phyloP scores from a whole-genome alignment of 2,888 invertebrate genomes.

The Mesorhabditis belari region DNA sequence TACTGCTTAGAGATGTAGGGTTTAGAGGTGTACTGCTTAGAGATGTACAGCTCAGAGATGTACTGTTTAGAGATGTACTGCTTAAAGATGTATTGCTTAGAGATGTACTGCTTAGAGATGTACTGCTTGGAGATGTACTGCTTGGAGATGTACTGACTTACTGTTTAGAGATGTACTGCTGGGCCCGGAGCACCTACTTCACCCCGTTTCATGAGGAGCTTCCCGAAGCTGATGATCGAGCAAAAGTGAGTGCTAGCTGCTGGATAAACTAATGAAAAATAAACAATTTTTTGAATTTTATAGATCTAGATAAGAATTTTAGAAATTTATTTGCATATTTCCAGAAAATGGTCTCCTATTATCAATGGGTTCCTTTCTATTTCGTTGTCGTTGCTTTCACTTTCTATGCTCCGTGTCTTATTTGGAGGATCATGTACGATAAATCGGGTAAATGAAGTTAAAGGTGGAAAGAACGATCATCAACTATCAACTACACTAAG shows the following conservation, averaged over 20 bases:
- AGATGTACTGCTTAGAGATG: background rate
- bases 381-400: slow-evolving; percentile 53
- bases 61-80: background rate
- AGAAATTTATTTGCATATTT: background rate
- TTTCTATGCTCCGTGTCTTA: slow-evolving; percentile 53
- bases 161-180: slow-evolving; percentile 50
- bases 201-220: slow-evolving; percentile 47
- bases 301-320: background rate
- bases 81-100: background rate
- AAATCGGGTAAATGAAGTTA: slow-evolving; percentile 34
- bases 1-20: too few species aligned
- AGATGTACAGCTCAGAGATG: too few species aligned
- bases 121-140: too few species aligned
- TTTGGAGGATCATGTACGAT: slow-evolving; percentile 50
- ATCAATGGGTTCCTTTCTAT: slow-evolving; percentile 52
- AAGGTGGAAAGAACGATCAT: too few species aligned
- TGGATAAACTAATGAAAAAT: background rate
- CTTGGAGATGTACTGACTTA: too few species aligned
- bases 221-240: slow-evolving; percentile 32
- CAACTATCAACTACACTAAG: too few species aligned
- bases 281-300: background rate
- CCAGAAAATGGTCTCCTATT: slow-evolving; percentile 36
- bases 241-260: slow-evolving; percentile 10
- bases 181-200: slow-evolving; percentile 52
- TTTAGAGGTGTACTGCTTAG: too few species aligned